Conservation (phyloP, 2,888 invertebrate species). For the Drosophila eohydei region DNA sequence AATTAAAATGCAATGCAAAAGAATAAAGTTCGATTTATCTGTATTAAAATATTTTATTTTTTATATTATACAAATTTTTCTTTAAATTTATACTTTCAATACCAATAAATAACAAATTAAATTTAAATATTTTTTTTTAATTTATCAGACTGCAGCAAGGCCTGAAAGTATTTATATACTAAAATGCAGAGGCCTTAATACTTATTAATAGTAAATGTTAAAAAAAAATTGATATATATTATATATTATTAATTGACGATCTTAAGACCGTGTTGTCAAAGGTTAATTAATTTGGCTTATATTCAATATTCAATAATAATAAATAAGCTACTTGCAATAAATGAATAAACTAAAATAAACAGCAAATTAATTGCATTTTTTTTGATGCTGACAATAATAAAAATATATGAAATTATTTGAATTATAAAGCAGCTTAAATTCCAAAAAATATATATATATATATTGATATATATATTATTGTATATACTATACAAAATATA, state of each 20-base stretch:
- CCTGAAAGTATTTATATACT: not conserved
- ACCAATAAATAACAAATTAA: not conserved
- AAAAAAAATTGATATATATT: not conserved
- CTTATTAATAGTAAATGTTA: not conserved
- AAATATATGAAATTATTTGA: not conserved
- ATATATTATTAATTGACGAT: not conserved
- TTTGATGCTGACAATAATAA: not conserved
- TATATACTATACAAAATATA: conserved; percentile 1
- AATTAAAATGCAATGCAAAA: too few species aligned
- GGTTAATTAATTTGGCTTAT: conserved; percentile 11
- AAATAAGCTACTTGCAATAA: not conserved
- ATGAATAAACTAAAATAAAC: not conserved
- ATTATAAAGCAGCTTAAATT: conserved; percentile 6
- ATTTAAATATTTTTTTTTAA: not conserved
- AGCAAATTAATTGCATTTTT: not conserved
- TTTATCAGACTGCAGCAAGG: not conserved
- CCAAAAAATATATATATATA: not conserved
- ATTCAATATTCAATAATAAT: not conserved
- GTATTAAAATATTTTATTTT: too few species aligned
- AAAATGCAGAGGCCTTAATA: not conserved
- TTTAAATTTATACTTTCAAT: not conserved
- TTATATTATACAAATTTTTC: too few species aligned
- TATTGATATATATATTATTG: not conserved
- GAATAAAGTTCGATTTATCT: too few species aligned
- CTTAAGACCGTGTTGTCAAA: conserved; percentile 5